Evolutionary conservation across 2,113 vertebrate species (phyloP), one percentile per base, ranked within the genome.

Genomic region (Podiceps cristatus): DNA sequence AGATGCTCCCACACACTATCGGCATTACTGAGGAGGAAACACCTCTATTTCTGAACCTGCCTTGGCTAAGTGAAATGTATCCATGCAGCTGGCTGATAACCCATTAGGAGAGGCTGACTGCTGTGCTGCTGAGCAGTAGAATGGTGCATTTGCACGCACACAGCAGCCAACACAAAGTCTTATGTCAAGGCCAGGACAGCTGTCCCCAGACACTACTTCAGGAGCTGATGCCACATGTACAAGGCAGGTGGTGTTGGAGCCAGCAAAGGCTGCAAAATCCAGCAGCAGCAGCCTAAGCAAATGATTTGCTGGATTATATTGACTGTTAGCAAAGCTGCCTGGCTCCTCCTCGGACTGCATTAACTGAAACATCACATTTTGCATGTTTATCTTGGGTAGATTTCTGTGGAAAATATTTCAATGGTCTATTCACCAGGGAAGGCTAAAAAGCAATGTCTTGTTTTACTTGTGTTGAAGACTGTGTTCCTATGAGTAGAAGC

Each of bases 91-190:
- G 29, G 47, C 55, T 24, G 64, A 9, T 47, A 71, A 19, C 16
- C n/a, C 68, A 3, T 10, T 3, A 11, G 73, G 56, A 72, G n/a
- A 60, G 20, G 37, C 23, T 23, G 49, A 15, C 4, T 1, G 84
- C 18, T 5, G 0, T 2, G 18, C 45, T 66, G 55, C 20, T 45
- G 12, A 0, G 0, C 66, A 45, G 45, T 3, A 31, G 33, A 11
- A 47, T 0, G 0, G 10, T n/a, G 47, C 44, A 29, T 63, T 71
- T 29, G 9, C 59, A 77, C 5, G 1, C 20, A 42, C 1, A 2
- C 18, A 86, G 64, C 50, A 95, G 66, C 29, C 69, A 81, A 42
- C 3, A 1, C 9, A 28, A 50, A 25, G 56, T 45, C 22, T 6
- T 24, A 8, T 7, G 12, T 75, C 66, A 67, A 78, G 59, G 29